Evolutionary conservation across 2,888 invertebrate species (phyloP), one percentile per base, ranked within the genome.

Genomic region (Sesamia inferens): DNA sequence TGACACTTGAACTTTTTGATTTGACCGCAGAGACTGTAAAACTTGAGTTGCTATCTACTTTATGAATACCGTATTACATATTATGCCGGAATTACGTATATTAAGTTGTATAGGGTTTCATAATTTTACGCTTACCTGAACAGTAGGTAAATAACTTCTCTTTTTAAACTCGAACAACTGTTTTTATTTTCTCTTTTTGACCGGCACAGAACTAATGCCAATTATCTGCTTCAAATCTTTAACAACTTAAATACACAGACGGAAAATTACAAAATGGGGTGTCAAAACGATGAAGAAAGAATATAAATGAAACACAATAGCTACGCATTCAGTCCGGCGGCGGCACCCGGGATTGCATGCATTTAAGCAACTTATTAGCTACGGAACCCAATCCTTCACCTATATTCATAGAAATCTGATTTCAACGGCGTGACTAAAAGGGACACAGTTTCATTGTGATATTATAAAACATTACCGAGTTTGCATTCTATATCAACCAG

Each of bases 391-490:
- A 87, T 86, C 85, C 81, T 85, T 85, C 81, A 83, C 77, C 83
- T 76, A 71, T 79, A 75, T 76, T 79, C 71, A 65, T 75, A 78
- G 82, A 86, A 88, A 88, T 86, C 77, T 57, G 82, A 84, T 84
- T 88, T 87, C 86, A 85, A 81, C 61, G 86, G 88, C 91, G 90
- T 92, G 88, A 91, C 93, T 92, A 94, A 93, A 91, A 89, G 87
- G 89, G 90, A 83, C 69, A 84, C 69, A 64, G 74, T 78, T 82
- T 80, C 84, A 76, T 87, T 87, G 76, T 70, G 31, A 44, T 81
- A 73, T 82, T 87, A 86, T 81, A 83, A 82, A 90, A 89, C 88
- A 84, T 90, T 89, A 89, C 86, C 74, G 80, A 71, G 79, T 79
- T 84, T 83, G 78, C 78, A 76, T 78, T 85, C 85, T 86, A 89